Conservation (phyloP, 2,113 vertebrate species). For the Catharus bicknelli region DNA sequence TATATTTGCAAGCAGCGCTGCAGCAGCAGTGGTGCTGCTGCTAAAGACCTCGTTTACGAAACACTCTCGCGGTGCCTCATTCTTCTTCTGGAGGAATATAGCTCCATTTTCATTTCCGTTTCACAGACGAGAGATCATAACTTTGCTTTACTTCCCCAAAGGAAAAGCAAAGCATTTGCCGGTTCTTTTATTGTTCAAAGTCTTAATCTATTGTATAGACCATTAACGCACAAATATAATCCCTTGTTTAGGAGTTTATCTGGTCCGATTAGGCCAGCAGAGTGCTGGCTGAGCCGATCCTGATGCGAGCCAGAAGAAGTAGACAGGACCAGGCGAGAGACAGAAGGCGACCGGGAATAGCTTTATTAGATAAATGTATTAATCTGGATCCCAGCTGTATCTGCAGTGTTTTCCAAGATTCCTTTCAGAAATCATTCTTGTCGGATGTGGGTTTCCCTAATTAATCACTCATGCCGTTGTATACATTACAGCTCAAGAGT, state of each 20-base stretch:
- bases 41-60: background rate
- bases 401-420: slow-evolving; percentile 33
- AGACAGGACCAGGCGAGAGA: background rate
- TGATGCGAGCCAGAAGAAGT: background rate
- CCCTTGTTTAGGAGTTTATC: background rate
- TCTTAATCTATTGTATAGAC: background rate
- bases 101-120: background rate
- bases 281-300: background rate
- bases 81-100: background rate
- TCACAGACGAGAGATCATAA: background rate
- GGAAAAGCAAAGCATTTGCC: background rate
- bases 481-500: slow-evolving; percentile 54
- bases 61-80: fast-evolving
- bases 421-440: slow-evolving; percentile 66
- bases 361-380: slow-evolving; percentile 38
- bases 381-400: slow-evolving; percentile 74
- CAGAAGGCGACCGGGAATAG: background rate
- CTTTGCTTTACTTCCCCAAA: background rate
- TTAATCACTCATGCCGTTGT: slow-evolving; percentile 73
- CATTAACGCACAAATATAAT: background rate
- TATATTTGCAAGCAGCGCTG: background rate
- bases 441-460: slow-evolving; percentile 79
- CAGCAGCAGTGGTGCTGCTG: background rate
- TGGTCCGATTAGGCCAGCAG: background rate
- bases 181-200: background rate